These are phyloP conservation scores for Chunga burmeisteri DNA, from an alignment of 2,113 vertebrate species.

Conservation along the genomic window DNA sequence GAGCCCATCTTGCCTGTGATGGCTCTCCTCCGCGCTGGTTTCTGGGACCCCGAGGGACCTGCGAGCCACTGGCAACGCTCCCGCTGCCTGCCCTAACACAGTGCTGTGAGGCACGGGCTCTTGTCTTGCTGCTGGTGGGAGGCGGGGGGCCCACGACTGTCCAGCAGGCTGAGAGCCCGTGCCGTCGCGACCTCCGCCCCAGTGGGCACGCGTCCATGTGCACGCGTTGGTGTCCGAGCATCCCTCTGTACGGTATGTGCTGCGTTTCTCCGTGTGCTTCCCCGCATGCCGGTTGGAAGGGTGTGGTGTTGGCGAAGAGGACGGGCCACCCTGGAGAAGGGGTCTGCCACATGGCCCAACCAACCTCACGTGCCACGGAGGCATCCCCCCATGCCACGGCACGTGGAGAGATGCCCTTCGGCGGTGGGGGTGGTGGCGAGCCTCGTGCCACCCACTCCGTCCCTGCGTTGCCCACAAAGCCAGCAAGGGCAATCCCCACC, in stretches of 20 bases:
- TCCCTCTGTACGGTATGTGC: background rate
- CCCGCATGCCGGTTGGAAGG: background rate
- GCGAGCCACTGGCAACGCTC: background rate
- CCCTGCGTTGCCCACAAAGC: background rate
- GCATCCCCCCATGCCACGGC: background rate
- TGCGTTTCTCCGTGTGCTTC: background rate
- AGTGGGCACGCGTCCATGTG: background rate
- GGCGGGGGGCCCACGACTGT: background rate
- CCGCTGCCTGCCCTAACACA: background rate
- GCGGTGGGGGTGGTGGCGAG: fast-evolving
- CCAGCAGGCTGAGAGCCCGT: background rate
- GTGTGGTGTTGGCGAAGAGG: background rate
- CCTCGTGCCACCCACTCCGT: background rate
- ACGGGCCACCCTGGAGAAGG: background rate
- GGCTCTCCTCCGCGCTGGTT: background rate
- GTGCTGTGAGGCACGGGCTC: background rate
- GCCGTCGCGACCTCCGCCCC: fast-evolving
- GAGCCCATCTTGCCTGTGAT: background rate
- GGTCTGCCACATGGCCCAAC: background rate
- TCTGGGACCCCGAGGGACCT: background rate
- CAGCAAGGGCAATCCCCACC: background rate
- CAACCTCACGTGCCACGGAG: background rate
- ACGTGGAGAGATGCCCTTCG: background rate
- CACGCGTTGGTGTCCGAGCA: constrained; percentile 9
- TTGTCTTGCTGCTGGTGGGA: background rate